Evolutionary conservation across 2,888 invertebrate genomes (phyloP).

Genomic region (Melipona bicolor): DNA sequence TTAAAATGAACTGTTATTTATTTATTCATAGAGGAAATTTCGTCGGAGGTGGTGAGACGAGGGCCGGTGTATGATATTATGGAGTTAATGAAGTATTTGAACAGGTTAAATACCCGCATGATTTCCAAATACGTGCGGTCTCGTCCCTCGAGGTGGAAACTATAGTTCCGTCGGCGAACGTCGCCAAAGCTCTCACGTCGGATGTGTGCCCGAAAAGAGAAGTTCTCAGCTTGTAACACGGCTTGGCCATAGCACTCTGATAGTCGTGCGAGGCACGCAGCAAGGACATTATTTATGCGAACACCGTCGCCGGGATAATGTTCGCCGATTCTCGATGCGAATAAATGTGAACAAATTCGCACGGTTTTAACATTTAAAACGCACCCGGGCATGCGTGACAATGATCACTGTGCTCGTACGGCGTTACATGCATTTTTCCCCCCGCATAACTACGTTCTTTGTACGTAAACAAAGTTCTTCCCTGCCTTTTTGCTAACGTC

Average conservation of each 20-base stretch:
- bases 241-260: constrained; percentile 74
- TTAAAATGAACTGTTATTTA: background rate
- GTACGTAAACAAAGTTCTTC: constrained; percentile 30
- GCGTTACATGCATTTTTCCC: constrained; percentile 2
- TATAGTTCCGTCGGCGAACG: constrained; percentile 88
- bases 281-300: constrained; percentile 33
- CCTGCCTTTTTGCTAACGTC: constrained; percentile 26
- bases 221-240: constrained; percentile 91
- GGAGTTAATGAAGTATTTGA: background rate
- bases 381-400: constrained; percentile 50
- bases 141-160: constrained; percentile 95
- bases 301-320: constrained; percentile 24
- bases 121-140: constrained; percentile 94
- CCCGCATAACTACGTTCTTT: background rate
- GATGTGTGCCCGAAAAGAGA: constrained; percentile 92
- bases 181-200: constrained; percentile 93
- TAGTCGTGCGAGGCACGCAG: constrained; percentile 30
- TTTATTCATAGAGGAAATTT: background rate
- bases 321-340: constrained; percentile 29
- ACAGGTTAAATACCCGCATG: constrained; percentile 87
- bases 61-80: background rate
- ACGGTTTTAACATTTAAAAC: constrained; percentile 55
- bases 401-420: constrained; percentile 14
- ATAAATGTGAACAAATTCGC: constrained; percentile 39
- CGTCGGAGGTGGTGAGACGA: background rate